Evolutionary conservation across 2,113 vertebrate genomes (phyloP), one percentile per base, ranked within the genome.

Genomic region (Bubo scandiacus): DNA sequence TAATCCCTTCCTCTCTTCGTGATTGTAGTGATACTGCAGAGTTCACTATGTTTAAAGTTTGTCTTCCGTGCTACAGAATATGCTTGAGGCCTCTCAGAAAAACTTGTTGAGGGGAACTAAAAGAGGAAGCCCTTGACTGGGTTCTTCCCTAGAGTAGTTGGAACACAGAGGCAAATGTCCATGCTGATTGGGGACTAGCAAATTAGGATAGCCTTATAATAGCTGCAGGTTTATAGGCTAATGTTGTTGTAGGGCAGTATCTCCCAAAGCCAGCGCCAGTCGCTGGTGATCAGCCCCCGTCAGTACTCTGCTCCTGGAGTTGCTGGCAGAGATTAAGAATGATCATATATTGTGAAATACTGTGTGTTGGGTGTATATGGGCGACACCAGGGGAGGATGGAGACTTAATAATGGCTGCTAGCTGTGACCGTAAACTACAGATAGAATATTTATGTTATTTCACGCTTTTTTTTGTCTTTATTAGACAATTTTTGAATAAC

Each of bases 221-320:
- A 36, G 51, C 26, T 68, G 65, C 29, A 30, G 5, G 38, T n/a
- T 18, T 12, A 9, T 26, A 18, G 62, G 43, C 57, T 51, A 3
- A 26, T 0, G 1, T 6, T 77, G 29, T 9, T 42, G 38, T 12
- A 20, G 49, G 62, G 67, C 55, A 54, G 9, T 12, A 15, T 29
- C 58, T 30, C 23, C 55, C 45, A 9, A 22, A 49, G 42, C 11
- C 57, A n/a, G 19, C 15, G 25, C 6, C 25, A 30, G 30, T 30
- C 1, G 5, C 26, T 57, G 25, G 4, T 12, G 68, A 15, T 40
- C 32, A 45, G 65, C 54, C 15, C 36, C 18, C 23, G 5, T 22
- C 55, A 62, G 10, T 25, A 1, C 58, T 30, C 19, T 1, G 4
- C 59, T 23, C 8, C 1, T 2, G 17, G 30, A 40, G 30, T 11